These are phyloP conservation scores for Drepana falcataria DNA, from an alignment of 2,888 invertebrate genomes.

Conservation along the genomic window DNA sequence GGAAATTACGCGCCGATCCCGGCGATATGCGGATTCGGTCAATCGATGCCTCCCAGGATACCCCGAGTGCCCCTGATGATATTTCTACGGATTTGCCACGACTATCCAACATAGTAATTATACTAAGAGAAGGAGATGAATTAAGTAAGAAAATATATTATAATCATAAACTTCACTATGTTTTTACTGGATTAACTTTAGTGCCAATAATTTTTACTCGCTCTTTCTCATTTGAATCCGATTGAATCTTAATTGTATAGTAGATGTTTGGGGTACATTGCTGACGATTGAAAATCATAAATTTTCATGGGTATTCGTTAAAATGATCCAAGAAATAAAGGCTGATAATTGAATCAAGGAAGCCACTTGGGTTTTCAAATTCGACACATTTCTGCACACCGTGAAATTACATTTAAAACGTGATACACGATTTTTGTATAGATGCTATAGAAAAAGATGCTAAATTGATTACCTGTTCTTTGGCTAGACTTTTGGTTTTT, in stretches of 20 bases:
- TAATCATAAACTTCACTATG: too few species aligned
- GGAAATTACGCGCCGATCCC: slow-evolving; percentile 71
- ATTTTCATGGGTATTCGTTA: neutral
- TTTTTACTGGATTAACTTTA: too few species aligned
- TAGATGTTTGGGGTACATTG: too few species aligned
- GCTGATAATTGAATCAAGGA: slow-evolving; percentile 2
- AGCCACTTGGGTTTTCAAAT: slow-evolving; percentile 1
- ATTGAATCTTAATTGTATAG: too few species aligned
- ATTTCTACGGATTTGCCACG: neutral
- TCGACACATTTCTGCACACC: slow-evolving; percentile 5
- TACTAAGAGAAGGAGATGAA: neutral
- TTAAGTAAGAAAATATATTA: too few species aligned
- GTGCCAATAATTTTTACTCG: too few species aligned
- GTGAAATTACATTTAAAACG: slow-evolving; percentile 7
- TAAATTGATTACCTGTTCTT: slow-evolving; percentile 5
- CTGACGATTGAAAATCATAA: neutral
- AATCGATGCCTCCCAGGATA: slow-evolving; percentile 57
- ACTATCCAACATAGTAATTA: neutral
- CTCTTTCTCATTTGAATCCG: too few species aligned
- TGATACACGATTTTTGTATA: slow-evolving; percentile 5
- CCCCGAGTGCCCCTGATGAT: slow-evolving; percentile 14
- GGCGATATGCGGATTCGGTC: slow-evolving; percentile 63
- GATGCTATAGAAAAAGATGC: neutral
- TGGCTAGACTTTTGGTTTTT: neutral
- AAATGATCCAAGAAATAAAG: slow-evolving; percentile 3